Percentiles rank a stretch among this genome's conserved stretches.
Conservation (phyloP, 2,113 vertebrate genomes). For the Cairina moschata region DNA sequence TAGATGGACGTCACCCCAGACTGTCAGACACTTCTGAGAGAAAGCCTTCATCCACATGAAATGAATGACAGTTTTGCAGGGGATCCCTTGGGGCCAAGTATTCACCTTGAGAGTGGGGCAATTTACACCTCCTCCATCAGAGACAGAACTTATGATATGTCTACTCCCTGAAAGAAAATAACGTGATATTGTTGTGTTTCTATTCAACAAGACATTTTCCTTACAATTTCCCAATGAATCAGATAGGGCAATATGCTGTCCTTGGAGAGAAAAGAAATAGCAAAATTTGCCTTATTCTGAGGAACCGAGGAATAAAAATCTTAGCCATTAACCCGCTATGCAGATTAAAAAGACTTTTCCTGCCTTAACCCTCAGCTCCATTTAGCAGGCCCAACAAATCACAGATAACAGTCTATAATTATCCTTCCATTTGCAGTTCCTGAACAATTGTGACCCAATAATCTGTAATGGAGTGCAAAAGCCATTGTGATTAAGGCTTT, state of each 20-base stretch:
- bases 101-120: not conserved
- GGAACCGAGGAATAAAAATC: not conserved
- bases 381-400: conserved; percentile 30
- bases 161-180: not conserved
- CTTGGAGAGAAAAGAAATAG: not conserved
- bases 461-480: not conserved
- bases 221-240: not conserved
- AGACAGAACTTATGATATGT: not conserved
- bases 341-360: conserved; percentile 31
- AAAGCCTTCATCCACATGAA: not conserved
- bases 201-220: not conserved
- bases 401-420: not conserved
- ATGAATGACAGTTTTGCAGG: not conserved
- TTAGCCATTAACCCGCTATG: not conserved
- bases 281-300: not conserved
- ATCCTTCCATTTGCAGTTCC: conserved; percentile 17
- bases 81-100: not conserved
- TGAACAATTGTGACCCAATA: not conserved
- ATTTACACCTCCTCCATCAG: not conserved
- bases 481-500: not conserved
- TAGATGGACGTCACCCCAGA: not conserved
- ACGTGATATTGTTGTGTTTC: not conserved
- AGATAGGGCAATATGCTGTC: not conserved
- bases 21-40: not conserved
- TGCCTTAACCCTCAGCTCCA: not conserved